Evolutionary conservation across 2,888 invertebrate genomes (phyloP).

Genomic region (Anarsia innoxiella): DNA sequence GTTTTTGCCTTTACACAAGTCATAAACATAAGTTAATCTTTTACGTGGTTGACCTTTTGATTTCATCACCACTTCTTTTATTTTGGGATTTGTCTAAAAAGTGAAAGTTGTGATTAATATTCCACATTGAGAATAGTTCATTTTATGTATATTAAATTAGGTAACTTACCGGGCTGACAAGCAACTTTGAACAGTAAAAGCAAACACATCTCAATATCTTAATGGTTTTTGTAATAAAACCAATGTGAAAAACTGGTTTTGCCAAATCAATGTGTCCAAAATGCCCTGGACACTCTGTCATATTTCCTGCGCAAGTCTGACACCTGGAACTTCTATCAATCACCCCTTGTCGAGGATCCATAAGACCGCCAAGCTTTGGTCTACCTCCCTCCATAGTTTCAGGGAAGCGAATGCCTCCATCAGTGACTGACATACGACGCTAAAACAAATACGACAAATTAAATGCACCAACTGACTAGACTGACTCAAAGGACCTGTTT

Average conservation of each 20-base stretch:
- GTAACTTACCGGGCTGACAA: conserved; percentile 92
- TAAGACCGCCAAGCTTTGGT: conserved; percentile 97
- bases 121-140: conserved; percentile 18
- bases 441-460: conserved; percentile 50
- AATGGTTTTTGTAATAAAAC: conserved; percentile 97
- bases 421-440: conserved; percentile 98
- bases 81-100: conserved; percentile 89
- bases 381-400: conserved; percentile 99
- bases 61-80: conserved; percentile 95
- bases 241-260: conserved; percentile 99
- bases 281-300: conserved; percentile 99
- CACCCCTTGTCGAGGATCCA: conserved; percentile 99
- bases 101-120: conserved; percentile 8
- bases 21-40: conserved; percentile 95
- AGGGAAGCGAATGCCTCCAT: conserved; percentile 96
- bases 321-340: conserved; percentile 95
- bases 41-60: conserved; percentile 97
- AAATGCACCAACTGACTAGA: not conserved
- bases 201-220: conserved; percentile 99
- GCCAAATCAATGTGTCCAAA: conserved; percentile 99
- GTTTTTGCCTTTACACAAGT: conserved; percentile 97
- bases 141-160: conserved; percentile 2
- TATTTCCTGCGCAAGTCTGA: conserved; percentile 97
- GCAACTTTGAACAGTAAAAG: conserved; percentile 97
- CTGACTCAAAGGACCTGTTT: not conserved